These are phyloP conservation scores for Coenonympha glycerion DNA, from an alignment of 2,888 invertebrate genomes.

Conservation along the genomic window DNA sequence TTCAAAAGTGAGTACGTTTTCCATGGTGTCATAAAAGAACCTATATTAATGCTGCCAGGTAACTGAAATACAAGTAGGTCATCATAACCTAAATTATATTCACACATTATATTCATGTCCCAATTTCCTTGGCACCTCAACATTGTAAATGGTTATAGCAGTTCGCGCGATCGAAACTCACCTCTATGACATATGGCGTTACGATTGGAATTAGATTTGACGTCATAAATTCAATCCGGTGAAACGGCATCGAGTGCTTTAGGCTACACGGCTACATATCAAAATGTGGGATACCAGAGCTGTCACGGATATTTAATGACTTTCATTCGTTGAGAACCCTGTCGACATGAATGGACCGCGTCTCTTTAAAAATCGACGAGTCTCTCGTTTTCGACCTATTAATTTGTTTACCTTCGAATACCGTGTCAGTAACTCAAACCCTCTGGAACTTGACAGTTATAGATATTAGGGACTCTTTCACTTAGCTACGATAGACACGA, in stretches of 20 bases:
- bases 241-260: neutral
- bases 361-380: no score
- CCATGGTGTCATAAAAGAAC: no score
- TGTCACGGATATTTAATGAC: slow-evolving; percentile 5
- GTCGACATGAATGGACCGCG: no score
- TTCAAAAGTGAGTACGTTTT: no score
- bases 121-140: slow-evolving; percentile 3
- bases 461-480: no score
- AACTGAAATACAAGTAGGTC: neutral
- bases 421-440: no score
- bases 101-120: slow-evolving; percentile 9
- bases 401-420: no score
- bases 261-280: slow-evolving; percentile 6
- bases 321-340: neutral
- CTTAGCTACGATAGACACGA: no score
- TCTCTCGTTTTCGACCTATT: no score
- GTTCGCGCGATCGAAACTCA: neutral
- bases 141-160: slow-evolving; percentile 7
- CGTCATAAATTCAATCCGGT: slow-evolving; percentile 2
- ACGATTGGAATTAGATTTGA: neutral
- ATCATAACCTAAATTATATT: slow-evolving; percentile 4
- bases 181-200: neutral
- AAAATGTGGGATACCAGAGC: slow-evolving; percentile 1
- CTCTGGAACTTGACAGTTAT: no score
- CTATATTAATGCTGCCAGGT: neutral